Evolutionary conservation across 2,888 invertebrate species (phyloP), one percentile per base, ranked within the genome.

Genomic region (Pollenia labialis): DNA sequence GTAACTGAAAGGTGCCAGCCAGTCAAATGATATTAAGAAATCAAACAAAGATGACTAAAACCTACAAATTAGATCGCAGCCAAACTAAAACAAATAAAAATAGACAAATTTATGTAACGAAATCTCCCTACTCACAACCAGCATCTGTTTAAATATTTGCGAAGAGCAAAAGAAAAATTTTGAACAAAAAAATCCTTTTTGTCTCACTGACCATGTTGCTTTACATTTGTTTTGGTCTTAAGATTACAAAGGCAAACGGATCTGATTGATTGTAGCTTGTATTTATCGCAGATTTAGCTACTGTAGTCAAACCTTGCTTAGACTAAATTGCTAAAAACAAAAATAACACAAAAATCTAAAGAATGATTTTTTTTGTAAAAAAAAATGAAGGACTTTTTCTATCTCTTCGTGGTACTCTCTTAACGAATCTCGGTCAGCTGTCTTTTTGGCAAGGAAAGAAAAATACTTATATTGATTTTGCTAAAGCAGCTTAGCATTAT

Each of bases 81-180:
- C 54, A 58, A 69, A 68, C 14, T 66, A 77, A 81, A 81, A 81
- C 50, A 75, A 76, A 72, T 42, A 48, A 60, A 40, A 58, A 44
- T 14, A 66, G 72, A 74, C 52, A 72, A 56, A 32, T 32, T 32
- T 32, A 18, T 32, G 2, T 11, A 52, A n/a, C 10, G 7, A 68
- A 74, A 69, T 54, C 40, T 54, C 32, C 32, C 32, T 32, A 32
- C 32, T 32, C 32, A 32, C 32, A 32, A 6, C 32, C 69, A 56
- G 74, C 87, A 88, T 85, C 88, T 88, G 88, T 81, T 88, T 75
- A 86, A 88, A 84, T 86, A 86, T 81, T 84, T 84, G 81, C 77
- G 14, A 75, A 66, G 69, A 77, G 0, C 3, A 50, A 11, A 32
- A 56, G 8, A 50, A 10, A n/a, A n/a, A 54, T 2, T 14, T 32